Base-by-base conservation (phyloP, 2,113 vertebrate species). In the Brachypteracias leptosomus region DNA sequence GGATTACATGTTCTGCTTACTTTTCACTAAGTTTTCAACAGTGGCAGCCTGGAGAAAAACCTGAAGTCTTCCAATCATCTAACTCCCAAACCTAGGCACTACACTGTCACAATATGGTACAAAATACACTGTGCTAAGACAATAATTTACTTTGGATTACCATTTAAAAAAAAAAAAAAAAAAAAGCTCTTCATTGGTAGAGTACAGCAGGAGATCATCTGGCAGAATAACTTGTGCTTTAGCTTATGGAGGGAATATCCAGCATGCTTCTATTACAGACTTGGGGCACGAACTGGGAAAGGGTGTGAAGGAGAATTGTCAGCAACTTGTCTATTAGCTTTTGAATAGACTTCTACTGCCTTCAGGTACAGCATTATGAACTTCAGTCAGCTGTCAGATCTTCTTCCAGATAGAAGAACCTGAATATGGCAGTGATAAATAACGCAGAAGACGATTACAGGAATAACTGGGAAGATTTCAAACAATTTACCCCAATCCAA, bases 301-400 rank as follows among this genome's bases (percentile, higher is more conserved):
- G 91, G 65, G 96, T 84, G 93, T 40, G 83, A 95, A 96, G 94
- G 73, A 95, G 20, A 31, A 85, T 93, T 96, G 94, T 96, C 95
- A 97, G 86, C 94, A 90, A 26, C 92, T 93, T 86, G 90, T 95
- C 95, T 90, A 12, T 90, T 72, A 58, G 85, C 76, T 82, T 96
- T 93, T 84, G 49, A 91, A 26, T 81, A 92, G 62, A 71, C 61
- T 93, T 94, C 93, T 57, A 92, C 72, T 90, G 83, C 82, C 95
- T 88, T 94, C 67, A 66, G 54, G 72, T 94, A 67, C 19, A 72
- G 3, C 2, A 92, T 59, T 87, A 87, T 38, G 89, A 92, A 93
- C 72, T 72, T 93, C 89, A 85, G 61, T 89, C 65, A 85, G 35
- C 70, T 82, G 83, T 93, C 90, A 88, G 72, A 90, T 79, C 84